These are phyloP conservation scores for Polietes domitor DNA, from an alignment of 2,888 invertebrate genomes.

Conservation along the genomic window DNA sequence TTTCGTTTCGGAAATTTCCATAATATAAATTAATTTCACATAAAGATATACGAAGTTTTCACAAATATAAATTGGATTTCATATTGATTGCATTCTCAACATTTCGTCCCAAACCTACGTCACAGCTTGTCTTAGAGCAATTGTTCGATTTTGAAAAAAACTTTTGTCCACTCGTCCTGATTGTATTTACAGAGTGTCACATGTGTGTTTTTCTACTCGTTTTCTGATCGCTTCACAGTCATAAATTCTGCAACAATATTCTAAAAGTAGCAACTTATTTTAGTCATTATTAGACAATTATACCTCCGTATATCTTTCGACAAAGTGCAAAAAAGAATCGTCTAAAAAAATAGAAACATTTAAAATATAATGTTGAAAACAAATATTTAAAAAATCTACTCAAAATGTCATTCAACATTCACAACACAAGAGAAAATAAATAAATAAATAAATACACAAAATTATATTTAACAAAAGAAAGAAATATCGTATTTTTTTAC, in stretches of 20 bases:
- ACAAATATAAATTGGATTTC: too few relatives aligned
- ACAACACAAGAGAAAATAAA: constrained; percentile 39
- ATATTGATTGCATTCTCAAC: too few relatives aligned
- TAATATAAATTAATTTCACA: too few relatives aligned
- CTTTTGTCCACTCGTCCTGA: too few relatives aligned
- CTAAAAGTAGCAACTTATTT: constrained; percentile 28
- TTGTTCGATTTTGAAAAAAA: too few relatives aligned
- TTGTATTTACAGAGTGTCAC: too few relatives aligned
- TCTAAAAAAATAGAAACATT: not conserved
- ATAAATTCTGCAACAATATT: constrained; percentile 1
- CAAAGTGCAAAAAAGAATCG: constrained; percentile 15
- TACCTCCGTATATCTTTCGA: constrained; percentile 26
- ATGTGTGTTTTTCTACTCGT: not conserved
- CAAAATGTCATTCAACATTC: constrained; percentile 63
- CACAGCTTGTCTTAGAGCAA: too few relatives aligned
- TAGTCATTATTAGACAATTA: constrained; percentile 36
- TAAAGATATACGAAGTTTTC: too few relatives aligned
- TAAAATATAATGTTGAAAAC: constrained; percentile 43
- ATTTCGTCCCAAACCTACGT: too few relatives aligned
- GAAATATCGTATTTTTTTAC: not conserved
- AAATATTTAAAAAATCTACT: constrained; percentile 61
- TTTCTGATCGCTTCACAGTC: not conserved
- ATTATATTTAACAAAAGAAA: constrained; percentile 20
- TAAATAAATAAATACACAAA: not conserved
- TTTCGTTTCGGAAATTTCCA: too few relatives aligned